phyloP scores from a whole-genome alignment of 2,797 vertebrate species.

The Acanthurus leucopareius region DNA sequence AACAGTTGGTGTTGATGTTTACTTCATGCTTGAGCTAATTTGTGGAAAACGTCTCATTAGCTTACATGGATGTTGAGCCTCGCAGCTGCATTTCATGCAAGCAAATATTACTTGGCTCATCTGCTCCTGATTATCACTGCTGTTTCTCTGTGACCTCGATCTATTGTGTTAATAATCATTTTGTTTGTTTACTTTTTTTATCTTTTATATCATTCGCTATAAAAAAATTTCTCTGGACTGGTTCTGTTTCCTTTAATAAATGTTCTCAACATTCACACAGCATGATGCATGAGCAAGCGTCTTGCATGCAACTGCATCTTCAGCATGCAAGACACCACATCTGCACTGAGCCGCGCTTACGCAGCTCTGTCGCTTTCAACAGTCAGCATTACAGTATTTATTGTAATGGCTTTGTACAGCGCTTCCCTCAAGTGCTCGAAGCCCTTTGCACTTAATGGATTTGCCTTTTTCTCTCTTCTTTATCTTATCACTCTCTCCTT shows the following conservation, averaged over 20 bases:
- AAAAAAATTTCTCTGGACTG: neutral
- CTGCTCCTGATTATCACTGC: neutral
- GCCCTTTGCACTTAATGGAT: neutral
- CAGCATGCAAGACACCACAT: neutral
- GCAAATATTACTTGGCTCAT: neutral
- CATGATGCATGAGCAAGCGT: neutral
- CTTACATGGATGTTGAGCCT: neutral
- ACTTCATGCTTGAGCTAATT: slow-evolving; percentile 32
- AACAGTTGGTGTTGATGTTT: slow-evolving; percentile 44
- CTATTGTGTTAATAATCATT: neutral
- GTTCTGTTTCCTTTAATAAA: neutral
- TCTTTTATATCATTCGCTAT: neutral
- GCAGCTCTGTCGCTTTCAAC: neutral
- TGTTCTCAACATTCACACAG: slow-evolving; percentile 12
- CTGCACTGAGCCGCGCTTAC: neutral
- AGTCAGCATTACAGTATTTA: neutral
- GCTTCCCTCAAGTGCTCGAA: neutral
- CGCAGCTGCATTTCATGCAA: neutral
- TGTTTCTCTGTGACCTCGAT: neutral
- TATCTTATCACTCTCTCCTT: neutral
- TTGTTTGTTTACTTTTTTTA: neutral
- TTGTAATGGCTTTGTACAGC: neutral
- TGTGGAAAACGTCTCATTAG: slow-evolving; percentile 36
- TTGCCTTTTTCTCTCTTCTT: slow-evolving; percentile 1
- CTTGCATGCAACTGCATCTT: neutral